These are phyloP conservation scores for Harpalus rufipes DNA, from an alignment of 2,888 invertebrate species.

Conservation along the genomic window DNA sequence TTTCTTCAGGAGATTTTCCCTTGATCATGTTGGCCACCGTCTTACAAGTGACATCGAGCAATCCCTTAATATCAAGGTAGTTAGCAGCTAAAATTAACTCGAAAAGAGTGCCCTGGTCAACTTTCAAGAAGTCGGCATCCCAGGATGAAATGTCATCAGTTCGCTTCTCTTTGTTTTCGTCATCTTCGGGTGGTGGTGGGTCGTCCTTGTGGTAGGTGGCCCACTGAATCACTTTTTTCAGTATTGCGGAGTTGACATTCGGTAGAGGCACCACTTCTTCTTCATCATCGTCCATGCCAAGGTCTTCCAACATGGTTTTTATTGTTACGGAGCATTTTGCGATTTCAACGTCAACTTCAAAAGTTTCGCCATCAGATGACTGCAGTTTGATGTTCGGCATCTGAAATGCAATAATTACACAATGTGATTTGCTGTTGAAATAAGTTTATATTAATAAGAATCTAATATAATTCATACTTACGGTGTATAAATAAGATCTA, in stretches of 20 bases:
- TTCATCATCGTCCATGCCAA: conserved; percentile 94
- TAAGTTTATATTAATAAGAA: background rate
- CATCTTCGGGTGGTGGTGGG: conserved; percentile 96
- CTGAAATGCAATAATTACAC: conserved; percentile 73
- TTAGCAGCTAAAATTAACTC: conserved; percentile 98
- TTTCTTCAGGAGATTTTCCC: conserved; percentile 98
- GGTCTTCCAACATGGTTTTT: conserved; percentile 98
- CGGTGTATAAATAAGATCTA: conserved; percentile 46
- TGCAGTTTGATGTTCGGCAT: conserved; percentile 97
- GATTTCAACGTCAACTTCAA: conserved; percentile 97
- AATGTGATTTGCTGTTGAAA: background rate
- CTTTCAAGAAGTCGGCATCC: conserved; percentile 99
- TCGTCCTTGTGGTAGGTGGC: conserved; percentile 97
- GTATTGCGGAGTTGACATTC: conserved; percentile 97
- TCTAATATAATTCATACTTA: conserved; percentile 14
- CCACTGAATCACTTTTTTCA: conserved; percentile 96
- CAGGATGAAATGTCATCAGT: conserved; percentile 99
- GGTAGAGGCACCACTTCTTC: conserved; percentile 97
- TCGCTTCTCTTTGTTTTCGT: conserved; percentile 98
- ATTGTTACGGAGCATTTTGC: conserved; percentile 99
- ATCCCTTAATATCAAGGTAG: conserved; percentile 96
- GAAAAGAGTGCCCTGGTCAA: conserved; percentile 97
- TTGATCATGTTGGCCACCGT: conserved; percentile 99
- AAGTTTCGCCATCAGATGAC: conserved; percentile 96
- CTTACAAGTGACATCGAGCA: conserved; percentile 98